Conservation (phyloP, 2,888 invertebrate genomes). For the Drosophila nr. fundita region DNA sequence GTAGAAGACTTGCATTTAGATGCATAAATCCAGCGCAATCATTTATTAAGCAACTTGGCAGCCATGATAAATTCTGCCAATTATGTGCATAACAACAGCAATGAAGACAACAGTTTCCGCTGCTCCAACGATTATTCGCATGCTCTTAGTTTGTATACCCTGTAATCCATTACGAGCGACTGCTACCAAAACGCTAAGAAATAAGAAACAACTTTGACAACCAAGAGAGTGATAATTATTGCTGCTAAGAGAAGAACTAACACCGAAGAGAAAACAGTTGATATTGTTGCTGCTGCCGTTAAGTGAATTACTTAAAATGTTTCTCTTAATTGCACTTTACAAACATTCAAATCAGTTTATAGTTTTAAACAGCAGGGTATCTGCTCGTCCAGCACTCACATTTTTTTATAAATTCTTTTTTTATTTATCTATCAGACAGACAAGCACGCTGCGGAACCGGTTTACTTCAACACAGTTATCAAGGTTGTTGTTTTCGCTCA, state of each 20-base stretch:
- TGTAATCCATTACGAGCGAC: background rate
- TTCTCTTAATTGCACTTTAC: background rate
- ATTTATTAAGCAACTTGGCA: constrained; percentile 33
- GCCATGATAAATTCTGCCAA: constrained; percentile 20
- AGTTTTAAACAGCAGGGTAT: background rate
- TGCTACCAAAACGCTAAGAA: background rate
- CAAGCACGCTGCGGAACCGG: constrained; percentile 19
- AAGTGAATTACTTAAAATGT: background rate
- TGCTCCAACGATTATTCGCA: constrained; percentile 5
- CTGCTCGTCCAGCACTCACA: no score
- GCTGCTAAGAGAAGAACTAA: background rate
- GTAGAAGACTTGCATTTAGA: background rate
- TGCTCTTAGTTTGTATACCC: constrained; percentile 4
- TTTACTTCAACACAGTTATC: constrained; percentile 53
- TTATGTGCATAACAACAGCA: constrained; percentile 28
- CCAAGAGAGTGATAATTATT: background rate
- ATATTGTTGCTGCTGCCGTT: background rate
- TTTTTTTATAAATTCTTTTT: background rate
- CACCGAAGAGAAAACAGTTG: background rate
- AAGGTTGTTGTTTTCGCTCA: constrained; percentile 53
- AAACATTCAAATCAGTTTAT: background rate
- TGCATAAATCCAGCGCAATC: constrained; percentile 30
- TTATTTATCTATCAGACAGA: background rate
- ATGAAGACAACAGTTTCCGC: constrained; percentile 28
- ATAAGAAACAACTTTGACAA: background rate